These are phyloP conservation scores for Tolypeutes matacus DNA, from an alignment of 2,797 vertebrate species.

Conservation along the genomic window DNA sequence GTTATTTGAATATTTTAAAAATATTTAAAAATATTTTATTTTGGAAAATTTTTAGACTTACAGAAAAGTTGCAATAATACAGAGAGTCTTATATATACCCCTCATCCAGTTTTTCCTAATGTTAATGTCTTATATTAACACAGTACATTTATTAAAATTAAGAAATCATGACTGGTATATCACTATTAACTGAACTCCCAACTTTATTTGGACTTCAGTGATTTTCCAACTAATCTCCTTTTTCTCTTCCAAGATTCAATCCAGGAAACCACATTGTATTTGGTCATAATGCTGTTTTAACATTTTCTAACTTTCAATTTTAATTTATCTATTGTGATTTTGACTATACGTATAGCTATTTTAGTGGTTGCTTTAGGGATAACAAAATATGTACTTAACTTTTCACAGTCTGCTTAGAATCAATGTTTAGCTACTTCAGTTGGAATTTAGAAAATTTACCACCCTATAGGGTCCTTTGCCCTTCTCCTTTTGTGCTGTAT, in stretches of 20 bases:
- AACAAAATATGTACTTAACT: conserved; percentile 38
- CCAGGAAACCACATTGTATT: not conserved
- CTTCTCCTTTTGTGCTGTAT: not conserved
- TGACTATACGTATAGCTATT: conserved; percentile 23
- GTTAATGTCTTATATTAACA: not conserved
- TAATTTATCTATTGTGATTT: conserved; percentile 29
- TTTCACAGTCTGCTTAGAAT: conserved; percentile 37
- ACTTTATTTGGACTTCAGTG: conserved; percentile 31
- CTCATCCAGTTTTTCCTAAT: not conserved
- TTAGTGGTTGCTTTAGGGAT: conserved; percentile 17
- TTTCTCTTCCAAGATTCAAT: conserved; percentile 56
- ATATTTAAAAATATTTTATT: conserved; percentile 30
- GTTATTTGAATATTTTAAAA: conserved; percentile 43
- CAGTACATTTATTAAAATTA: conserved; percentile 28
- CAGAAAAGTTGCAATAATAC: not conserved
- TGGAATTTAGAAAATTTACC: not conserved
- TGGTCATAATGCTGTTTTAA: conserved; percentile 30
- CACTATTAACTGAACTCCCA: conserved; percentile 39
- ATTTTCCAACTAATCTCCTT: conserved; percentile 10
- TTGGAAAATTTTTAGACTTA: not conserved
- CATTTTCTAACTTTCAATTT: conserved; percentile 15
- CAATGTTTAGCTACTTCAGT: not conserved
- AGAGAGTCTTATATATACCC: not conserved
- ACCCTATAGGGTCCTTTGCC: not conserved
- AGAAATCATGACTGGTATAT: not conserved